phyloP scores from a whole-genome alignment of 2,888 invertebrate species.

The Lepidochitona cinerea region DNA sequence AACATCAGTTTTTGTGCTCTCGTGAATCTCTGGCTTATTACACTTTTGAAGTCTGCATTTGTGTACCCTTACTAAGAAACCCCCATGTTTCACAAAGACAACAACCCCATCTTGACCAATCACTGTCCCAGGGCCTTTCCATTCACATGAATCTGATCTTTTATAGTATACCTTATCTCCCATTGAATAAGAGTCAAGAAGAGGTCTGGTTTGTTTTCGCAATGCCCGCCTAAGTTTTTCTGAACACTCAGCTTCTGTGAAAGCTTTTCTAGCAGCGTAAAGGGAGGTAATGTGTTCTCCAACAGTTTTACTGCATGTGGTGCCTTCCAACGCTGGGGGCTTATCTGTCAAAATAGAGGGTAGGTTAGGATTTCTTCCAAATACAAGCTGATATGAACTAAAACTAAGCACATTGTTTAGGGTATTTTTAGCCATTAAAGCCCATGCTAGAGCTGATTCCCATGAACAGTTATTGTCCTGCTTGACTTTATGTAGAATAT shows the following conservation, averaged over 20 bases:
- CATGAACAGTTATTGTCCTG: slow-evolving; percentile 12
- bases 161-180: slow-evolving; percentile 36
- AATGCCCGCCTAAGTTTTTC: slow-evolving; percentile 19
- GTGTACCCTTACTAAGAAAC: slow-evolving; percentile 26
- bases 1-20: no score
- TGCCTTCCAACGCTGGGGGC: slow-evolving; percentile 17
- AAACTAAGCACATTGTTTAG: background rate
- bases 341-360: slow-evolving; percentile 15
- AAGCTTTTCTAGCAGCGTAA: slow-evolving; percentile 9
- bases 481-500: slow-evolving; percentile 17
- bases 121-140: slow-evolving; percentile 33
- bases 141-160: slow-evolving; percentile 25
- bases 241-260: slow-evolving; percentile 13
- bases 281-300: slow-evolving; percentile 14
- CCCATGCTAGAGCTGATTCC: slow-evolving; percentile 18
- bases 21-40: background rate
- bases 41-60: slow-evolving; percentile 23
- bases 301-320: slow-evolving; percentile 11
- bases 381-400: slow-evolving; percentile 19
- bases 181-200: slow-evolving; percentile 12
- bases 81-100: slow-evolving; percentile 38
- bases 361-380: slow-evolving; percentile 20
- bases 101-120: no score
- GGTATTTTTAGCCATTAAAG: slow-evolving; percentile 14
- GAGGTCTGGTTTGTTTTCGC: slow-evolving; percentile 12